Conservation (phyloP, 2,888 invertebrate genomes). For the Cephus pygmeus region DNA sequence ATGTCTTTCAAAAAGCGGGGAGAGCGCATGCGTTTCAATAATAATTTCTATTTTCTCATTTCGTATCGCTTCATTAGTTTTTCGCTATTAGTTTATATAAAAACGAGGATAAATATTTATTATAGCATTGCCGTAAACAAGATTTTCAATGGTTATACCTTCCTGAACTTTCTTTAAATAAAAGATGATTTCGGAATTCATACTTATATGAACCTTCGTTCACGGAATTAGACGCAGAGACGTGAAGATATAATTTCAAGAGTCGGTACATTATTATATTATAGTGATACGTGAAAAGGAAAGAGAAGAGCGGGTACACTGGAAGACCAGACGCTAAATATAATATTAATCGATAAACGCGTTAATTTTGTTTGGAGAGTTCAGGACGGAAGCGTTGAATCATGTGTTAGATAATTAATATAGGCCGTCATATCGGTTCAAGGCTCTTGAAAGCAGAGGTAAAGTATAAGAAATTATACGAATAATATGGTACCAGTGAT, state of each 20-base stretch:
- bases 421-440: neutral
- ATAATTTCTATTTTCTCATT: neutral
- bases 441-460: neutral
- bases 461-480: neutral
- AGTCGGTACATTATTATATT: neutral
- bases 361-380: neutral
- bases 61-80: neutral
- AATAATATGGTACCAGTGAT: neutral
- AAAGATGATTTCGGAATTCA: neutral
- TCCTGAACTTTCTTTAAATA: neutral
- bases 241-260: neutral
- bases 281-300: neutral
- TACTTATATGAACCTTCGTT: neutral
- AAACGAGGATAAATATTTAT: too few species aligned
- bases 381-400: neutral
- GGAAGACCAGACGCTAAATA: neutral
- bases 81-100: neutral
- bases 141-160: neutral
- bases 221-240: neutral
- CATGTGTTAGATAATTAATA: neutral
- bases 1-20: neutral
- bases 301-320: neutral
- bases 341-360: neutral
- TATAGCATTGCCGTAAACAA: too few species aligned
- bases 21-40: neutral